Conservation (phyloP, 2,113 vertebrate genomes). For the Zosterops japonicus region DNA sequence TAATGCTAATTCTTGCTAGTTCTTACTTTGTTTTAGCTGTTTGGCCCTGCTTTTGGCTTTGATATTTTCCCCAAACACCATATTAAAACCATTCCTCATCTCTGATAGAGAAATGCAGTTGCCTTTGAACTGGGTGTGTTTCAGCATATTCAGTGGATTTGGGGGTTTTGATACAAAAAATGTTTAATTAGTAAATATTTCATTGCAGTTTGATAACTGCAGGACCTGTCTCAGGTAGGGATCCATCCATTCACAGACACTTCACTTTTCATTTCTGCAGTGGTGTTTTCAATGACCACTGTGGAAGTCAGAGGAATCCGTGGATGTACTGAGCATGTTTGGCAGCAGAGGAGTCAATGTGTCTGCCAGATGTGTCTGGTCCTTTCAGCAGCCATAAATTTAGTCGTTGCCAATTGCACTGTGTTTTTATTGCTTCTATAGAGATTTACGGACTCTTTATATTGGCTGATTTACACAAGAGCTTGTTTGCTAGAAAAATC, state of each 20-base stretch:
- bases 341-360: conserved; percentile 27
- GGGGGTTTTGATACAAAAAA: background rate
- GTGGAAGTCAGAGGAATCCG: background rate
- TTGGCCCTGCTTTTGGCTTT: background rate
- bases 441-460: conserved; percentile 63
- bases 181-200: background rate
- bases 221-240: background rate
- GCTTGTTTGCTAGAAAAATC: conserved; percentile 44
- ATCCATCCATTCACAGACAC: background rate
- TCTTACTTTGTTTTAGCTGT: background rate
- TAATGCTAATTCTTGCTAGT: background rate
- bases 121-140: background rate
- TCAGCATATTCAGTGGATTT: background rate
- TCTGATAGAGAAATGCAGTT: background rate
- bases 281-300: background rate
- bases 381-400: conserved; percentile 47
- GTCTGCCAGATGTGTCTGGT: conserved; percentile 41
- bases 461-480: conserved; percentile 48
- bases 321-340: background rate
- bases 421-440: conserved; percentile 55
- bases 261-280: background rate
- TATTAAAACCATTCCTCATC: background rate
- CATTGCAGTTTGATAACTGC: background rate
- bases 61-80: background rate
- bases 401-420: conserved; percentile 31